Conservation (phyloP, 2,113 vertebrate species). For the Ochotona princeps region DNA sequence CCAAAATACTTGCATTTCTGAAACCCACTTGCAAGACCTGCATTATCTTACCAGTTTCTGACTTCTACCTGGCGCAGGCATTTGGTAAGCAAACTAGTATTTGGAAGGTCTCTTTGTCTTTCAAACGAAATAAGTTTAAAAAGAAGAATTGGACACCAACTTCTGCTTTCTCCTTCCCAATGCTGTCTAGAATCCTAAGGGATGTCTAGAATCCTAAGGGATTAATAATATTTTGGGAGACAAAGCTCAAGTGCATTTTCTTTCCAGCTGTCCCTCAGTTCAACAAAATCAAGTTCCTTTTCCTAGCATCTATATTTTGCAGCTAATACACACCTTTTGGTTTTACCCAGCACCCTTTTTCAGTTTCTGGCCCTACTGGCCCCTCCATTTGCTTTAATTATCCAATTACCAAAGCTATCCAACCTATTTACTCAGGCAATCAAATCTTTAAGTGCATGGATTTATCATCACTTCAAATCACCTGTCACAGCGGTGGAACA, state of each 20-base stretch:
- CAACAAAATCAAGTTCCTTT: neutral
- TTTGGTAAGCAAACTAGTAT: too few relatives aligned
- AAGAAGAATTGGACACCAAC: neutral
- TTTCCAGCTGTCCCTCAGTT: neutral
- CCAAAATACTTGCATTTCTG: too few relatives aligned
- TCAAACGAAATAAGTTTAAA: too few relatives aligned
- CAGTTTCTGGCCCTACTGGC: slow-evolving; percentile 57
- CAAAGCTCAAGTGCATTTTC: neutral
- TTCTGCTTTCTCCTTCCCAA: neutral
- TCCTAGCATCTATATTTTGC: neutral
- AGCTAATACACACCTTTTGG: neutral
- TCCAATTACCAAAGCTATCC: slow-evolving; percentile 72
- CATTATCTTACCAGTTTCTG: too few relatives aligned
- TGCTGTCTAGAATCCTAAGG: neutral
- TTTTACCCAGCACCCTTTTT: slow-evolving; percentile 37
- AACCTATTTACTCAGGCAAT: slow-evolving; percentile 80
- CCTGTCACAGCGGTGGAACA: slow-evolving; percentile 60
- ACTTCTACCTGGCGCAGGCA: too few relatives aligned
- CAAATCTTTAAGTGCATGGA: slow-evolving; percentile 73
- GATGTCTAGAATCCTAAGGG: neutral
- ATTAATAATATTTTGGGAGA: neutral
- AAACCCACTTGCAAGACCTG: too few relatives aligned
- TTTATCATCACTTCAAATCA: slow-evolving; percentile 79
- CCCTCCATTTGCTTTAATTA: slow-evolving; percentile 75
- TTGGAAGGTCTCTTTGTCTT: too few relatives aligned